Evolutionary conservation across 1,140 invertebrate species (phyloP).

Genomic region (Drosophila kikkawai): DNA sequence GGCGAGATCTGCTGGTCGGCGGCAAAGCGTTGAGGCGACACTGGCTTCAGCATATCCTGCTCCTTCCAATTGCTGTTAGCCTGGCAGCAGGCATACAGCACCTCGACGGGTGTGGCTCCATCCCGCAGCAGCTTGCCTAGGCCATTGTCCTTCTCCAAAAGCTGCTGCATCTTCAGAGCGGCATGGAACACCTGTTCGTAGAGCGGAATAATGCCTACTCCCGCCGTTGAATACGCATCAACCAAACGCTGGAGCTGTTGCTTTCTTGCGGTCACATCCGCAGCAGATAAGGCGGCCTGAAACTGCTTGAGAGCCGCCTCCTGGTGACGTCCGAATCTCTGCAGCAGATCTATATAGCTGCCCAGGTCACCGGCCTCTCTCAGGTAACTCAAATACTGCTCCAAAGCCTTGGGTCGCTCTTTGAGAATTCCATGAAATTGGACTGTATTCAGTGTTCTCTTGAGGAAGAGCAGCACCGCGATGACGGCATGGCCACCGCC

Average conservation of each 20-base stretch:
- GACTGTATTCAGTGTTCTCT: conserved; percentile 86
- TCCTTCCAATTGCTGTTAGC: conserved; percentile 83
- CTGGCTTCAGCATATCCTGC: conserved; percentile 57
- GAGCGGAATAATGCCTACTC: conserved; percentile 62
- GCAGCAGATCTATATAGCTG: conserved; percentile 86
- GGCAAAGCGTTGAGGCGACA: conserved; percentile 71
- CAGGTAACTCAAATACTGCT: conserved; percentile 87
- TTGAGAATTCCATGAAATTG: conserved; percentile 86
- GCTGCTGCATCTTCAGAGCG: conserved; percentile 62
- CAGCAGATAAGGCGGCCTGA: conserved; percentile 80
- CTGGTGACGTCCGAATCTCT: conserved; percentile 86
- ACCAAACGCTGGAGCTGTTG: conserved; percentile 65
- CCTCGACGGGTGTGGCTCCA: conserved; percentile 67
- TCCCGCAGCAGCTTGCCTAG: conserved; percentile 29
- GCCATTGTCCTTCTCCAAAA: conserved; percentile 60
- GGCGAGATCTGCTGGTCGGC: conserved; percentile 74
- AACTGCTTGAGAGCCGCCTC: conserved; percentile 87
- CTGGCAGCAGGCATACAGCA: conserved; percentile 74
- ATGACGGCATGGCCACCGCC: conserved; percentile 88
- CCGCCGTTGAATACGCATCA: conserved; percentile 64
- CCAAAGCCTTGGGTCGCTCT: conserved; percentile 85
- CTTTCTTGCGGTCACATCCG: conserved; percentile 42
- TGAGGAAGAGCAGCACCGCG: conserved; percentile 87
- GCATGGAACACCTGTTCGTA: conserved; percentile 74
- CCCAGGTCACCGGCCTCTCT: conserved; percentile 85